A percentile compares a stretch with the other conserved stretches of the same genome.
Evolutionary conservation across 2,888 invertebrate genomes (phyloP).

Genomic region (Amphimallon solstitiale): DNA sequence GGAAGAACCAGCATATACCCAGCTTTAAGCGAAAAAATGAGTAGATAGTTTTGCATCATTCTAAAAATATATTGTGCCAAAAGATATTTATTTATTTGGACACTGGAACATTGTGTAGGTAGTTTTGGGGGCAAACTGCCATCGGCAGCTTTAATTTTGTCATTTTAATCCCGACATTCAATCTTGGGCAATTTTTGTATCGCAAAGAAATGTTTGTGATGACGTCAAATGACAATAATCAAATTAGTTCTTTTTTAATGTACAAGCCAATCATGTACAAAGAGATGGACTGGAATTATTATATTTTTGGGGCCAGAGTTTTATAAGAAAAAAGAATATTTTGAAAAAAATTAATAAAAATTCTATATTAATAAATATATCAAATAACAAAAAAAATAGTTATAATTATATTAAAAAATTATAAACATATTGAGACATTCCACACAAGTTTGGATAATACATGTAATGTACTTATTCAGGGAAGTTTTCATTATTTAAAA

Average conservation of each 20-base stretch:
- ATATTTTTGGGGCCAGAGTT: constrained; percentile 46
- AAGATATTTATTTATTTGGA: constrained; percentile 43
- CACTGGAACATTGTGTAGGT: constrained; percentile 35
- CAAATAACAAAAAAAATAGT: constrained; percentile 34
- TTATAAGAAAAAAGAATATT: constrained; percentile 45
- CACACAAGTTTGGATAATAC: constrained; percentile 26
- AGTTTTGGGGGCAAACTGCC: constrained; percentile 45
- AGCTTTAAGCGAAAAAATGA: too few relatives aligned
- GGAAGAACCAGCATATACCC: too few relatives aligned
- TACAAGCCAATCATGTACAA: constrained; percentile 42
- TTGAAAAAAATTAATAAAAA: constrained; percentile 44
- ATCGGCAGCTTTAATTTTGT: constrained; percentile 55
- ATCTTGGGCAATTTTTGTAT: constrained; percentile 16
- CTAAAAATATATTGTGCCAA: constrained; percentile 44
- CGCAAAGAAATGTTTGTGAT: constrained; percentile 39
- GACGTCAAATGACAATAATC: constrained; percentile 51
- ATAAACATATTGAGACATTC: constrained; percentile 32
- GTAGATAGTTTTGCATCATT: constrained; percentile 32
- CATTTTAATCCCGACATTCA: neutral
- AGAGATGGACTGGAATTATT: constrained; percentile 58
- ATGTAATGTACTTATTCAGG: constrained; percentile 1
- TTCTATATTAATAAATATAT: constrained; percentile 36
- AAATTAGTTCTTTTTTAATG: constrained; percentile 32
- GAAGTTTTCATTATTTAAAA: neutral
- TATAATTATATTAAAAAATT: constrained; percentile 23